Base-by-base conservation (phyloP, 2,888 invertebrate genomes). In the Hydrotaea cyrtoneurina region DNA sequence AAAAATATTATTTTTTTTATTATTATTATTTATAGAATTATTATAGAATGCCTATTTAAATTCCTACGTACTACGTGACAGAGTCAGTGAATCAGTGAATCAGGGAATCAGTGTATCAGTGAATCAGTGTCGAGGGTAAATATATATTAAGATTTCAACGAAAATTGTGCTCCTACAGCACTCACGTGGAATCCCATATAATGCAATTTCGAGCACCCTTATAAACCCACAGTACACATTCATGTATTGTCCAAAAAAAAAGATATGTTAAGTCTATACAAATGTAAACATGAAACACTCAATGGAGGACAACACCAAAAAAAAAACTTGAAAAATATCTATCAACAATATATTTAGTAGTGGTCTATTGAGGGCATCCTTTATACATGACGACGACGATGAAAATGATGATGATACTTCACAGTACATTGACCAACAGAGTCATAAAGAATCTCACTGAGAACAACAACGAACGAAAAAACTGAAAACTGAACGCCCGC, bases 341-440 rank as follows among this genome's bases (percentile, higher is more conserved):
- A 59, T 26, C 26, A 59, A 59, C 26, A 59, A 26, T 59, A 59
- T 11, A 13, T n/a, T 50, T 50, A 50, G 50, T 50, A 50, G 50
- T 5, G n/a, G 26, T 26, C 59, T 59, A 26, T 15, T 26, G 23
- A 59, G 23, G 26, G 59, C 26, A 59, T 59, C 26, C 59, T 26
- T 59, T 23, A 26, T 23, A 15, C 15, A 59, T 21, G 11, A 21
- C n/a, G 23, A 19, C 26, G 26, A 59, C 26, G 59, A 4, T 39
- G 39, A 36, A 5, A 10, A 2, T 55, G 23, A 21, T 26, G 26
- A 59, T 59, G 59, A 59, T 59, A 59, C 59, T 59, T 59, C 26
- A 10, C 59, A 26, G 59, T 26, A 59, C 23, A 59, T 59, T 59
- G 59, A 59, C 59, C 59, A 59, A 59, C 11, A 59, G 11, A 59